phyloP scores from a whole-genome alignment of 2,797 vertebrate genomes.

The Gymnothorax reevesii region DNA sequence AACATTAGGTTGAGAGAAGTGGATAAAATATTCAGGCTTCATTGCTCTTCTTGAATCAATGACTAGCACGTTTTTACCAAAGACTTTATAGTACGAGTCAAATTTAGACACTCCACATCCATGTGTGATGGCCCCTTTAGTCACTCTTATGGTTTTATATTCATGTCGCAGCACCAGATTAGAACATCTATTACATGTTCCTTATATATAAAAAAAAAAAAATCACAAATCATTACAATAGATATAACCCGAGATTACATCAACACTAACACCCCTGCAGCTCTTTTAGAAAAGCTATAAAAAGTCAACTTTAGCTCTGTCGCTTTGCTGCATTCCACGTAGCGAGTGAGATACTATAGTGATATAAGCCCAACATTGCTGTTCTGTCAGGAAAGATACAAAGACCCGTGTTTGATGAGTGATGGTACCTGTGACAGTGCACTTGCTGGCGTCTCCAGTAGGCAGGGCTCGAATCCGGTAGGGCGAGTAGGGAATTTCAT shows the following conservation, averaged over 20 bases:
- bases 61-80: not conserved
- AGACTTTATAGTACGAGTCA: not conserved
- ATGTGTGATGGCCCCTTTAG: not conserved
- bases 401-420: no score
- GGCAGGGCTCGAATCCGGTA: conserved; percentile 74
- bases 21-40: not conserved
- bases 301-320: no score
- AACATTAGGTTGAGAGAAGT: not conserved
- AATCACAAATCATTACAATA: no score
- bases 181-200: no score
- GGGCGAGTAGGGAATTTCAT: conserved; percentile 76
- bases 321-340: no score
- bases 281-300: no score
- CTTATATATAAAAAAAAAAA: no score
- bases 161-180: not conserved
- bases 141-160: not conserved
- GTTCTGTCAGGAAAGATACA: no score
- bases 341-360: no score
- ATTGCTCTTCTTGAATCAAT: not conserved
- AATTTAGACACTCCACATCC: not conserved
- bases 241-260: not conserved
- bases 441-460: conserved; percentile 79
- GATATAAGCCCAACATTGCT: no score
- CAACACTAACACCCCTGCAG: no score
- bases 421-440: conserved; percentile 70